Conservation (phyloP, 2,113 vertebrate species). For the Aplodontia rufa region DNA sequence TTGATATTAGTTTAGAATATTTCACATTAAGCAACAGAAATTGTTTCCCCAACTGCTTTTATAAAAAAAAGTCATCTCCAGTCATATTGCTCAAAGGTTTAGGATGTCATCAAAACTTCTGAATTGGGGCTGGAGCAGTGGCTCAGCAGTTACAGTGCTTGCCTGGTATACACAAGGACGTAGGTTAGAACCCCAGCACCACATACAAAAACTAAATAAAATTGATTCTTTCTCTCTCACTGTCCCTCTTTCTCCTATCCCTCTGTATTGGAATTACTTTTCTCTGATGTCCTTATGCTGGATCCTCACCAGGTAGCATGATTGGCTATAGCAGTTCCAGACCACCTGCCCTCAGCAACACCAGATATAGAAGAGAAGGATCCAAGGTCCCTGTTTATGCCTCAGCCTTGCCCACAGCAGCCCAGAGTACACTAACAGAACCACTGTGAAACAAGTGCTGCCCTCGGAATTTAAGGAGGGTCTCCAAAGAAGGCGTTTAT, state of each 20-base stretch:
- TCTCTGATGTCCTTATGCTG: not conserved
- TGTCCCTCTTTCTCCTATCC: no score
- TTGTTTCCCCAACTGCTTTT: not conserved
- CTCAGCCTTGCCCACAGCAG: not conserved
- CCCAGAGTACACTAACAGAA: not conserved
- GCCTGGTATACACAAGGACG: no score
- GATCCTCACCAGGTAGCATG: not conserved
- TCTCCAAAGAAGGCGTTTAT: not conserved
- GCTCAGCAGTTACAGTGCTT: no score
- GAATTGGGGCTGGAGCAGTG: no score
- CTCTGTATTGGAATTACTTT: no score
- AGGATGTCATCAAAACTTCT: not conserved
- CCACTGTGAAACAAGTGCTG: not conserved
- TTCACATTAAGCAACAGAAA: not conserved
- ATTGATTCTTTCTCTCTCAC: no score
- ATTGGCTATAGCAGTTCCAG: not conserved
- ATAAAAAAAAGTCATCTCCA: not conserved
- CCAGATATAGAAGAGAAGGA: not conserved
- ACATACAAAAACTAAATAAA: no score
- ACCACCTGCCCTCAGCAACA: fast-evolving
- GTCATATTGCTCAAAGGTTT: not conserved
- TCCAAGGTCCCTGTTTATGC: not conserved
- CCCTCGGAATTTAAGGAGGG: not conserved
- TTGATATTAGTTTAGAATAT: not conserved
- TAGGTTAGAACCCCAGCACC: no score